A percentile compares a stretch with the other conserved stretches of the same genome.
Evolutionary conservation across 2,113 vertebrate genomes (phyloP).

Genomic region (Jaculus jaculus): DNA sequence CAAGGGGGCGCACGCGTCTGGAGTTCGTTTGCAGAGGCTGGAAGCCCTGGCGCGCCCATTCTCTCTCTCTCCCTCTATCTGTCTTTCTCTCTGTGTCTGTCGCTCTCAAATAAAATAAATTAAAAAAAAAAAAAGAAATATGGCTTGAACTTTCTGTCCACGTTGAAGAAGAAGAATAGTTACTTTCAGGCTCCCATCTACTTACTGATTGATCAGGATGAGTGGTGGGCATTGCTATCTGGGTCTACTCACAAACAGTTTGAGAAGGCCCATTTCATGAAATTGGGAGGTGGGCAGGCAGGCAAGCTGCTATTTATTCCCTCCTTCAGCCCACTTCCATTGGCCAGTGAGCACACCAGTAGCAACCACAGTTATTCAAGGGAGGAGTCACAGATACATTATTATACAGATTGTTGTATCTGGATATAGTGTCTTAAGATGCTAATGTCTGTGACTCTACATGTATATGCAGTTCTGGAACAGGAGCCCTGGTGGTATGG

Average conservation of each 20-base stretch:
- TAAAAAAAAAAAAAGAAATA: too few species aligned
- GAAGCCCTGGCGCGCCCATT: too few species aligned
- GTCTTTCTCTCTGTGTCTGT: too few species aligned
- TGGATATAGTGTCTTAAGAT: slow-evolving; percentile 4
- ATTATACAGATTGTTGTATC: background rate
- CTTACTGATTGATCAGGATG: background rate
- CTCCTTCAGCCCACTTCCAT: background rate
- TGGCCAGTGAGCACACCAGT: background rate
- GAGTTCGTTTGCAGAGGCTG: too few species aligned
- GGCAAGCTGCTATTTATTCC: background rate
- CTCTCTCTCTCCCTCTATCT: too few species aligned
- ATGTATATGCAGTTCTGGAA: background rate
- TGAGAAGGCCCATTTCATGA: background rate
- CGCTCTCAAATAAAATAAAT: too few species aligned
- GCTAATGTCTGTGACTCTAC: background rate
- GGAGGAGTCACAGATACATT: background rate
- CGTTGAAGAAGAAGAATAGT: background rate
- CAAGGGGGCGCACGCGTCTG: too few species aligned
- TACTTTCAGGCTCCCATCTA: background rate
- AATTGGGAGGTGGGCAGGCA: background rate
- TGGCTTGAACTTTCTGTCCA: background rate
- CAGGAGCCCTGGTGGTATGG: background rate
- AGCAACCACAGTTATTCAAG: background rate
- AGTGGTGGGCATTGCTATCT: too few species aligned
- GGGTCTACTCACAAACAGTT: background rate